These are phyloP conservation scores for Porites divaricata DNA, from an alignment of 92 coral and sea anemone species.

Conservation along the genomic window DNA sequence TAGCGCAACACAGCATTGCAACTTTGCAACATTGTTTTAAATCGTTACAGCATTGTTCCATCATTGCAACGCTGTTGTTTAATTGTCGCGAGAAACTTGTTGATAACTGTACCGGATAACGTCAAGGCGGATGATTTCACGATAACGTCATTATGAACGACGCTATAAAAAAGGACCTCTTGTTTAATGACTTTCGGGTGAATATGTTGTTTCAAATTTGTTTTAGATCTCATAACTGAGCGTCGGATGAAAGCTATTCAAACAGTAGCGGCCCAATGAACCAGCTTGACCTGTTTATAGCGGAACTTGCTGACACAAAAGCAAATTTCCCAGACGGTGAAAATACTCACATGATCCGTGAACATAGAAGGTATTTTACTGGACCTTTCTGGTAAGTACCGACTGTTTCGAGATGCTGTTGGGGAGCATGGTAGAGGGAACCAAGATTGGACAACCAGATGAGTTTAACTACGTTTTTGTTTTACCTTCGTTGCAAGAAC, in stretches of 20 bases:
- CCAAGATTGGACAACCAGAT: conserved; percentile 62
- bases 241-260: neutral
- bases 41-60: too few relatives aligned
- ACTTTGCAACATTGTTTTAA: too few relatives aligned
- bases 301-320: conserved; percentile 47
- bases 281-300: conserved; percentile 31
- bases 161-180: too few relatives aligned
- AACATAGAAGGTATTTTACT: conserved; percentile 14
- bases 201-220: neutral
- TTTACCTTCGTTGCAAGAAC: too few relatives aligned
- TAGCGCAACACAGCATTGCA: too few relatives aligned
- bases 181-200: too few relatives aligned
- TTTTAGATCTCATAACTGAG: neutral
- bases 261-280: neutral
- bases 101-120: too few relatives aligned
- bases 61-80: too few relatives aligned
- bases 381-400: conserved; percentile 59
- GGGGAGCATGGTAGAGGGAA: conserved; percentile 70
- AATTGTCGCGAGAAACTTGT: too few relatives aligned
- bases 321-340: conserved; percentile 47
- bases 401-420: conserved; percentile 48
- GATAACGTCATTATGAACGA: too few relatives aligned
- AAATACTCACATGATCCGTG: conserved; percentile 28
- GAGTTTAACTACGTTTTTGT: conserved; percentile 63
- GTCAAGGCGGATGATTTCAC: too few relatives aligned